Evolutionary conservation across 2,113 vertebrate genomes (phyloP), one percentile per base, ranked within the genome.

Genomic region (Amblyopsis rosae): DNA sequence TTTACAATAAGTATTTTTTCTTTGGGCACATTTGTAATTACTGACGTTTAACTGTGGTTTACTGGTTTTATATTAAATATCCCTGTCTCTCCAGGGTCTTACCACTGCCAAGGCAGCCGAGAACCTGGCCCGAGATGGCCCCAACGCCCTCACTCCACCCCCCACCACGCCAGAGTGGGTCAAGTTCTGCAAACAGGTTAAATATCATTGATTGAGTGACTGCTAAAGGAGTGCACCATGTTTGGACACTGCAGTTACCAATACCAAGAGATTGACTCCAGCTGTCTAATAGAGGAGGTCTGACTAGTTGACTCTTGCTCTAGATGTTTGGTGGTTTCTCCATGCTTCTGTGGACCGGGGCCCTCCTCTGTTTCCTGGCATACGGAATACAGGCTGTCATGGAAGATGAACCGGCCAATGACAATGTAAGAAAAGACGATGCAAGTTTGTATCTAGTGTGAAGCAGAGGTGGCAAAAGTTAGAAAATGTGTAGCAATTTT

Each of bases 261-360:
- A 41, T 41, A 6, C 4, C 4, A 41, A 41, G 4, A 6, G 35
- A 41, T 41, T 5, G 5, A 41, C 35, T 41, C 4, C 35, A 6
- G 35, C 35, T 41, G 6, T 41, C 35, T 41, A 41, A 41, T 41
- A 41, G 35, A 94, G 72, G 94, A 93, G 93, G 91, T 94, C 33
- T 94, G 94, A 72, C 94, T 94, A 83, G 35, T 41, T 41, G 35
- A 41, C 5, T 8, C 35, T 41, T 94, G 93, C 90, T 91, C n/a
- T 93, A 94, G 80, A 92, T 94, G 60, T 94, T 94, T 0, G 93
- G 93, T 17, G 93, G 93, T 13, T 94, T 94, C 88, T 94, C 93
- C 46, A 92, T 94, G 83, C 82, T 94, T 64, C 84, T 94, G 69
- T 94, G 93, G 93, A 94, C 93, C 0, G 93, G 93, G 0, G 93